Evolutionary conservation across 2,797 vertebrate species (phyloP).

Genomic region (Fringilla coelebs): DNA sequence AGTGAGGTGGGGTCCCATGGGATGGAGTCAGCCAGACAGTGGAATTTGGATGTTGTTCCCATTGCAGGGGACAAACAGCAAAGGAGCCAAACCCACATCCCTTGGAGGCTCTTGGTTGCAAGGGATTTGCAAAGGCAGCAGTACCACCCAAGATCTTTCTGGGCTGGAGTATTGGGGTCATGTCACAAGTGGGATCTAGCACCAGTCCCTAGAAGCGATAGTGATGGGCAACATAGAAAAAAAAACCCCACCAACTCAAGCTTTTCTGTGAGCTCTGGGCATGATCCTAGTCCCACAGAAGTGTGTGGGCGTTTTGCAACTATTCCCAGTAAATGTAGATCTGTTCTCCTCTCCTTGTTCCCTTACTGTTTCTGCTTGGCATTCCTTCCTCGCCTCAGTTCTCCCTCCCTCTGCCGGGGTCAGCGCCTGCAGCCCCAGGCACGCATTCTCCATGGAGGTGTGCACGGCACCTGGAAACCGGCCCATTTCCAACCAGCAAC

Average conservation of each 20-base stretch:
- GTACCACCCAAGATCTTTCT: background rate
- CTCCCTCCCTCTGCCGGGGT: background rate
- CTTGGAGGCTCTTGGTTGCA: background rate
- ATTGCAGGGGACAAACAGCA: rapidly evolving
- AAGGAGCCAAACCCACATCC: background rate
- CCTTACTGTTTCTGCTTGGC: background rate
- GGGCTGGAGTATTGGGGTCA: background rate
- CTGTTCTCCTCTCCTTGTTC: conserved; percentile 1
- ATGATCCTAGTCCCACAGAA: conserved; percentile 9
- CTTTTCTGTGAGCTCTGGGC: background rate
- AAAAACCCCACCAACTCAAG: background rate
- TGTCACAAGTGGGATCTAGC: background rate
- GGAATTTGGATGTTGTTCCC: rapidly evolving
- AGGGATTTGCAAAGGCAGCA: background rate
- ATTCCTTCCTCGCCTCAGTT: background rate
- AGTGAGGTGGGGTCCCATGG: rapidly evolving
- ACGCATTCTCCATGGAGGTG: background rate
- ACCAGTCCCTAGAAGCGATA: rapidly evolving
- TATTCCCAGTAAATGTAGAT: background rate
- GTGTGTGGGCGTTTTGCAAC: background rate
- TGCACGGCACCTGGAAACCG: background rate
- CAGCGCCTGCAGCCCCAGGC: rapidly evolving
- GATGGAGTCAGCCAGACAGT: rapidly evolving
- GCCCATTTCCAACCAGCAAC: background rate
- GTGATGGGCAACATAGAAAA: background rate